Conservation (phyloP, 2,797 vertebrate genomes). For the Australoheros facetus region DNA sequence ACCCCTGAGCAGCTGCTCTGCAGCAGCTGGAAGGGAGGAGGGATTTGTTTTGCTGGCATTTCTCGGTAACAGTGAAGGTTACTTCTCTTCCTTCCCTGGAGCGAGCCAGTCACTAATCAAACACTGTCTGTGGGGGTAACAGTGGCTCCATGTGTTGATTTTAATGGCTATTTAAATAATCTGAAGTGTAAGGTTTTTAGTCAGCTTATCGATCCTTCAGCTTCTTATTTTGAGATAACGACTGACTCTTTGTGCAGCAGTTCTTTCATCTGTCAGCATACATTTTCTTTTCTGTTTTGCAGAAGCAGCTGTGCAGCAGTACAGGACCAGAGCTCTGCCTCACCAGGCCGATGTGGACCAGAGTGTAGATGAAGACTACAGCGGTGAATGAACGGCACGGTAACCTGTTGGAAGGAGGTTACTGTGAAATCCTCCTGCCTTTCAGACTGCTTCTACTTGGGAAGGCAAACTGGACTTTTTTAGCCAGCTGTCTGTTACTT, state of each 20-base stretch:
- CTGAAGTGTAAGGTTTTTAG: too few relatives aligned
- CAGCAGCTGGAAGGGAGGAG: too few relatives aligned
- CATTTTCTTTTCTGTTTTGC: neutral
- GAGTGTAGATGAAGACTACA: neutral
- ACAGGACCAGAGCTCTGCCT: neutral
- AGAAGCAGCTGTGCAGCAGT: conserved; percentile 6
- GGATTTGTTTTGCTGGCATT: neutral
- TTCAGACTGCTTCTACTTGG: neutral
- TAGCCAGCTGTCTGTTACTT: neutral
- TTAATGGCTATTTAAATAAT: too few relatives aligned
- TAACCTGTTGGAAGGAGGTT: neutral
- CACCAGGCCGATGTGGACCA: neutral
- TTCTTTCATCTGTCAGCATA: neutral
- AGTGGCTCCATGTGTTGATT: too few relatives aligned
- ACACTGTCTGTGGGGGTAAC: too few relatives aligned
- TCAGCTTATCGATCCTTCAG: too few relatives aligned
- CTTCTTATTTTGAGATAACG: neutral
- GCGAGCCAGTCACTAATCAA: neutral
- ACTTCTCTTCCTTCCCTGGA: neutral
- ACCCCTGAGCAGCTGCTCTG: neutral
- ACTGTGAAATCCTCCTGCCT: neutral
- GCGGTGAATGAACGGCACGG: neutral
- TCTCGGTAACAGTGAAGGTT: neutral
- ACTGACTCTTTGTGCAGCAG: neutral
- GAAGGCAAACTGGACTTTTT: neutral